phyloP scores from a whole-genome alignment of 2,888 invertebrate species.

The Lasioglossum pauxillum region DNA sequence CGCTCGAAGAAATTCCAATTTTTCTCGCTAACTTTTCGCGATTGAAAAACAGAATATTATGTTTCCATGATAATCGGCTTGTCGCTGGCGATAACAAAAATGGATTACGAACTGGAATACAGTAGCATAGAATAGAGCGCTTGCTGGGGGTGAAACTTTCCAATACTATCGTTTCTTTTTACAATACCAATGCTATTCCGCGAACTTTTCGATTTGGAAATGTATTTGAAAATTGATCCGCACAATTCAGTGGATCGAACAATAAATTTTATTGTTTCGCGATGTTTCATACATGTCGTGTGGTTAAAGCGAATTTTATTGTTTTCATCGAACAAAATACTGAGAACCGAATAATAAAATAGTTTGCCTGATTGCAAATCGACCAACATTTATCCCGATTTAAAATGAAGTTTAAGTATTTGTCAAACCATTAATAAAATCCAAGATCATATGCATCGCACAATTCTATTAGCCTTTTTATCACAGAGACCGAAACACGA shows the following conservation, averaged over 20 bases:
- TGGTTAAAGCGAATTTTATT: neutral
- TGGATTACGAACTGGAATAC: conserved; percentile 36
- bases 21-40: neutral
- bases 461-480: neutral
- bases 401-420: neutral
- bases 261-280: neutral
- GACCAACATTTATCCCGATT: neutral
- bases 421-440: neutral
- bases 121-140: neutral
- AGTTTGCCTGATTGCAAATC: neutral
- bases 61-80: conserved; percentile 23
- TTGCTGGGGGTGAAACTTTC: neutral
- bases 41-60: conserved; percentile 4
- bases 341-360: neutral
- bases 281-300: neutral
- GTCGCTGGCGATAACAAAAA: conserved; percentile 9
- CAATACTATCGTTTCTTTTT: neutral
- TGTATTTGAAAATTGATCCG: neutral
- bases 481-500: neutral
- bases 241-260: neutral
- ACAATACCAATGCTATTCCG: neutral
- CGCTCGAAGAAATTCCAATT: conserved; percentile 19
- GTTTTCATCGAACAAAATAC: neutral
- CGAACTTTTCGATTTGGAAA: neutral
- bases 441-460: neutral